A percentile compares a stretch with the other conserved stretches of the same genome.
phyloP scores from a whole-genome alignment of 2,113 vertebrate species.

The Martes martes region DNA sequence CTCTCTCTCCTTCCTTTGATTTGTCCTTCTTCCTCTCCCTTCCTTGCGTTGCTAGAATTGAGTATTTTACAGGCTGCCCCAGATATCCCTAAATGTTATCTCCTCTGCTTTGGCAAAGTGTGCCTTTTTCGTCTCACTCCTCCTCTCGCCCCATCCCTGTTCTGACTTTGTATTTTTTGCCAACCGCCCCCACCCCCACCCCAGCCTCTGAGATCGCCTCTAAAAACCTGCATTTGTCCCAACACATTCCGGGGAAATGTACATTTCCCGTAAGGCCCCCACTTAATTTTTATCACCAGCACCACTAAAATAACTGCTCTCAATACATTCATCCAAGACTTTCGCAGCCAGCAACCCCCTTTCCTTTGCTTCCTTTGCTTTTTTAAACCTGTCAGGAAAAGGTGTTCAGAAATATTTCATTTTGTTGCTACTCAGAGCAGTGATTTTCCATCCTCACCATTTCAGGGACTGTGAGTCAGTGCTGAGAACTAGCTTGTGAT shows the following conservation, averaged over 20 bases:
- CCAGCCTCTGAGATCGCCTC: neutral
- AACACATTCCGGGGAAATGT: conserved; percentile 22
- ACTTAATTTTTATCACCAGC: conserved; percentile 68
- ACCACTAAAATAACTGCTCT: conserved; percentile 68
- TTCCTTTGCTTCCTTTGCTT: conserved; percentile 59
- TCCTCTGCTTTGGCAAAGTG: neutral
- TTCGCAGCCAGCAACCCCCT: conserved; percentile 45
- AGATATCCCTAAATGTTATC: neutral
- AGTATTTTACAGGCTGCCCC: neutral
- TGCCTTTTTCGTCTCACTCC: neutral
- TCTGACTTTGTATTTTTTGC: conserved; percentile 1
- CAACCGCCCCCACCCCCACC: neutral
- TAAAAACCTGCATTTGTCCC: conserved; percentile 27
- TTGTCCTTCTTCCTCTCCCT: no score
- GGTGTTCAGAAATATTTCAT: conserved; percentile 77
- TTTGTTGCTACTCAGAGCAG: conserved; percentile 60
- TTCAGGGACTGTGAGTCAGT: conserved; percentile 64
- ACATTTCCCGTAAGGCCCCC: conserved; percentile 48
- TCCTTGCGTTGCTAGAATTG: neutral
- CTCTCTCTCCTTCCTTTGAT: neutral
- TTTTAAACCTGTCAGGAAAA: conserved; percentile 71
- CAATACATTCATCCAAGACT: conserved; percentile 43
- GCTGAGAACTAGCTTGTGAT: conserved; percentile 60
- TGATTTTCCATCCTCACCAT: conserved; percentile 58
- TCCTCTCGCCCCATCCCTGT: neutral